These are phyloP conservation scores for Eurytoma californica DNA, from an alignment of 2,888 invertebrate species.

Conservation along the genomic window DNA sequence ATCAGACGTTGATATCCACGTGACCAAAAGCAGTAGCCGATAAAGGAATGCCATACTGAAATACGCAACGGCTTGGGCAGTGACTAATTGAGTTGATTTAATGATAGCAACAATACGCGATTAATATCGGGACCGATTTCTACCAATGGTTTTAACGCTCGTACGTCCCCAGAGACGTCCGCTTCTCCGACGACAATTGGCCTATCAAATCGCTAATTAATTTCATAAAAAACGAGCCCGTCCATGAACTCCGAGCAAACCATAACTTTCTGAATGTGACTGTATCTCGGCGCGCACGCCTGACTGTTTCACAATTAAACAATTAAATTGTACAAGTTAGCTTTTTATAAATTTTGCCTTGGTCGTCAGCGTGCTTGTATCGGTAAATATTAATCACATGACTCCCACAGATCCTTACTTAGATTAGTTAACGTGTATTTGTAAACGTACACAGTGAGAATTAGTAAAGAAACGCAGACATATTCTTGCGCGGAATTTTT, in stretches of 20 bases:
- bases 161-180: not conserved
- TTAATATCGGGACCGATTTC: slow-evolving; percentile 43
- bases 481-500: no score
- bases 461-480: no score
- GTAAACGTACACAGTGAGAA: no score
- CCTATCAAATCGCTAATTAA: slow-evolving; percentile 61
- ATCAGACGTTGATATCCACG: slow-evolving; percentile 48
- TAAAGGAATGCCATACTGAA: slow-evolving; percentile 49
- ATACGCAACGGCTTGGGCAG: slow-evolving; percentile 40
- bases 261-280: slow-evolving; percentile 21
- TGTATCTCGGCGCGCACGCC: not conserved
- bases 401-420: slow-evolving; percentile 7
- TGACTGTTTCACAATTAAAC: not conserved
- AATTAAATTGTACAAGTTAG: no score
- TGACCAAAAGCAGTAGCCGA: slow-evolving; percentile 41
- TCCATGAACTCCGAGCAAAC: slow-evolving; percentile 7
- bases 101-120: slow-evolving; percentile 55
- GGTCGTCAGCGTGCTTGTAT: not conserved
- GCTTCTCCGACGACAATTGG: slow-evolving; percentile 57
- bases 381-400: slow-evolving; percentile 35
- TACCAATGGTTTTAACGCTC: slow-evolving; percentile 20
- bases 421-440: not conserved
- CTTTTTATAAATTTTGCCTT: slow-evolving; percentile 7
- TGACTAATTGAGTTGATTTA: slow-evolving; percentile 57
- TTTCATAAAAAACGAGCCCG: slow-evolving; percentile 50